phyloP scores from a whole-genome alignment of 2,113 vertebrate genomes.

The Passer domesticus region DNA sequence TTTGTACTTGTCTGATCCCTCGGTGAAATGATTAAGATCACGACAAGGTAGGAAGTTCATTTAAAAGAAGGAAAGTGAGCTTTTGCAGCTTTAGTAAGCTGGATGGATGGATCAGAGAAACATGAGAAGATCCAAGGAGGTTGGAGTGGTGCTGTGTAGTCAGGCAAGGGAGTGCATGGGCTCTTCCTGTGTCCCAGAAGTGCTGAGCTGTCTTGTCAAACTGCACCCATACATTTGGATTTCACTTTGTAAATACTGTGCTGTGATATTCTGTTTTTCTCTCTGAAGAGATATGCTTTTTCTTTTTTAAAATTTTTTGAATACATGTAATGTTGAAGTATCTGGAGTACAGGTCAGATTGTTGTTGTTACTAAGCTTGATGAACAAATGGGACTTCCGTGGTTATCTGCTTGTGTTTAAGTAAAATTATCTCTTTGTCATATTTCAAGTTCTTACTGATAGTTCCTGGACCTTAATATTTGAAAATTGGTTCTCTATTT shows the following conservation, averaged over 20 bases:
- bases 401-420: not conserved
- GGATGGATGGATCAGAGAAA: not conserved
- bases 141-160: not conserved
- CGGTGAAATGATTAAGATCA: not conserved
- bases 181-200: not conserved
- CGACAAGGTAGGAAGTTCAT: not conserved
- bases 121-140: not conserved
- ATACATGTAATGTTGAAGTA: not conserved
- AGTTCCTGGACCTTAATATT: not conserved
- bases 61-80: not conserved
- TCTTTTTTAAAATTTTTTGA: not conserved
- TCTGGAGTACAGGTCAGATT: not conserved
- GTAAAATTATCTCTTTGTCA: not conserved
- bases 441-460: not conserved
- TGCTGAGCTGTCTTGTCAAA: not conserved
- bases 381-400: not conserved
- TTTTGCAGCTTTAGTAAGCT: not conserved
- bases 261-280: not conserved
- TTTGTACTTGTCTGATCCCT: not conserved
- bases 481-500: not conserved
- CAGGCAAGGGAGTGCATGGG: not conserved
- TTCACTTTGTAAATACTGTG: not conserved
- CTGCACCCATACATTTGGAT: not conserved
- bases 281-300: not conserved
- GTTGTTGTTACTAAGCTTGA: not conserved